These are phyloP conservation scores for Camponotus pennsylvanicus DNA, from an alignment of 1,140 invertebrate genomes.

Conservation along the genomic window DNA sequence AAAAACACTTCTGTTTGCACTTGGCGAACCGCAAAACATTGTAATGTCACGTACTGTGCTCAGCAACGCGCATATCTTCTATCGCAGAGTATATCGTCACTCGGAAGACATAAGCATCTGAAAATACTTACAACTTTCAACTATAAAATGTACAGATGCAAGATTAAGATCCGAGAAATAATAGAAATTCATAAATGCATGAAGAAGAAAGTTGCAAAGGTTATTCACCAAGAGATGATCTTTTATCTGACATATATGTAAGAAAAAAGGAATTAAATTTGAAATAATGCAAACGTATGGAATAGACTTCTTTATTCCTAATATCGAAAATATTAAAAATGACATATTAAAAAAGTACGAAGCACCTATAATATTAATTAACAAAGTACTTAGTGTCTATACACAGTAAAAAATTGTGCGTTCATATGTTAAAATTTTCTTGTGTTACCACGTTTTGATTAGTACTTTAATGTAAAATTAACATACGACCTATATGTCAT, in stretches of 20 bases:
- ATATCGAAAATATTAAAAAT: no score
- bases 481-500: no score
- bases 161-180: neutral
- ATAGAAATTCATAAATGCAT: neutral
- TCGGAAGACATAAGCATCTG: constrained; percentile 6
- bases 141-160: neutral
- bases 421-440: no score
- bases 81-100: neutral
- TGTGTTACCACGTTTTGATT: no score
- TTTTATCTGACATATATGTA: neutral
- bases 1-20: constrained; percentile 29
- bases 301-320: neutral
- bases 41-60: neutral
- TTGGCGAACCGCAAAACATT: neutral
- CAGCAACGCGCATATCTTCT: neutral
- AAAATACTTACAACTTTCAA: neutral
- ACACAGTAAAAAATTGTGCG: no score
- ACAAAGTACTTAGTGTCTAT: constrained; percentile 9
- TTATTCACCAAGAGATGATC: neutral
- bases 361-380: neutral
- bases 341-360: constrained; percentile 8
- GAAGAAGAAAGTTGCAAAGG: neutral
- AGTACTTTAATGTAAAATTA: no score
- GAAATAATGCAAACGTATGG: neutral
- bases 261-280: constrained; percentile 6